phyloP scores from a whole-genome alignment of 2,797 vertebrate genomes.

The Simalia tracyae region DNA sequence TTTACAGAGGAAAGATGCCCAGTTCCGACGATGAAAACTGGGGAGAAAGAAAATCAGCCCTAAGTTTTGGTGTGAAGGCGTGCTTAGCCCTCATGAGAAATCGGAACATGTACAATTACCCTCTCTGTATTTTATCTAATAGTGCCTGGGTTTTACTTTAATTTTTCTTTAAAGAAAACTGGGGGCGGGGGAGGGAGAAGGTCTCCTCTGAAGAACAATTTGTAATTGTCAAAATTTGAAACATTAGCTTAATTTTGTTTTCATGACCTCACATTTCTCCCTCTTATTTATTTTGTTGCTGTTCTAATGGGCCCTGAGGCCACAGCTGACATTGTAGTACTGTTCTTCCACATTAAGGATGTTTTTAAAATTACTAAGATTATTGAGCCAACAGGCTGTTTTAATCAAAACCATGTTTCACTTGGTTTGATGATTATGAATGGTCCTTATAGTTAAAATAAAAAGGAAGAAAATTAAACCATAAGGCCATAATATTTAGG shows the following conservation, averaged over 20 bases:
- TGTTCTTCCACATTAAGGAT: constrained; percentile 78
- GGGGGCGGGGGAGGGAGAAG: constrained; percentile 1
- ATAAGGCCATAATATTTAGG: constrained; percentile 55
- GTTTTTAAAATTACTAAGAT: constrained; percentile 81
- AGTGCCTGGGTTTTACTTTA: constrained; percentile 71
- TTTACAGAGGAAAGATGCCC: constrained; percentile 67
- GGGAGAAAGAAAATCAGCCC: constrained; percentile 43
- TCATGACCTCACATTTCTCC: constrained; percentile 75
- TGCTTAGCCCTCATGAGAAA: constrained; percentile 68
- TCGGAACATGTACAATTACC: constrained; percentile 69
- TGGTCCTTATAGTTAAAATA: constrained; percentile 58
- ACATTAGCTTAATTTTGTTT: constrained; percentile 83
- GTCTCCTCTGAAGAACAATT: constrained; percentile 76
- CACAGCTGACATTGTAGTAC: constrained; percentile 72
- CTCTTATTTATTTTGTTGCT: constrained; percentile 77
- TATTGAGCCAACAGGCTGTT: constrained; percentile 82
- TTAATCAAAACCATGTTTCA: constrained; percentile 84
- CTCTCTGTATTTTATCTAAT: constrained; percentile 78
- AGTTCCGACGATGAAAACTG: constrained; percentile 32
- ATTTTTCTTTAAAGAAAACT: constrained; percentile 47
- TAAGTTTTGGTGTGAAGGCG: constrained; percentile 70
- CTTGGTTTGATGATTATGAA: constrained; percentile 75
- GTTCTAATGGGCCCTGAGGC: constrained; percentile 78
- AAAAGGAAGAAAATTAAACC: constrained; percentile 21
- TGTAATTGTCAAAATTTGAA: constrained; percentile 81